Evolutionary conservation across 2,113 vertebrate genomes (phyloP).

Genomic region (Syrrhaptes paradoxus): DNA sequence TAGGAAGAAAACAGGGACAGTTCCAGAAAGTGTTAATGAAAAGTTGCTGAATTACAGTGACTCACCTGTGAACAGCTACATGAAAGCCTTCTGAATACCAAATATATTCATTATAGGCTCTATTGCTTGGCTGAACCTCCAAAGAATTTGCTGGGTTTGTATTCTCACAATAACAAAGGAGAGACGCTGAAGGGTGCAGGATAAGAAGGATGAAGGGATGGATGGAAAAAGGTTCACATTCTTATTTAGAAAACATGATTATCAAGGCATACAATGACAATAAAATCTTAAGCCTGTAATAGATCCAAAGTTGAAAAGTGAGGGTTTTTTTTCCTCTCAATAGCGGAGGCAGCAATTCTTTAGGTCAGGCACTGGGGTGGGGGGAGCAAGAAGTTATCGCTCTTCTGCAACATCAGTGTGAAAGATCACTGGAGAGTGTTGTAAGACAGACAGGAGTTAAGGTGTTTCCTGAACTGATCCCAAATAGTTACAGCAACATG

Average conservation of each 20-base stretch:
- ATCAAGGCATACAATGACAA: neutral
- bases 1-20: slow-evolving; percentile 13
- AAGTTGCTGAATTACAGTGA: slow-evolving; percentile 48
- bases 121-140: slow-evolving; percentile 26
- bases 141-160: slow-evolving; percentile 2
- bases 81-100: slow-evolving; percentile 53
- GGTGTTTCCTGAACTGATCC: neutral
- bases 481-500: neutral
- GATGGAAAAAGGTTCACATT: neutral
- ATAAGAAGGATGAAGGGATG: neutral
- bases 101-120: slow-evolving; percentile 43
- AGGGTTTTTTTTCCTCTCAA: neutral
- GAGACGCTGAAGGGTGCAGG: neutral
- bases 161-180: slow-evolving; percentile 19
- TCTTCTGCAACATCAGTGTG: neutral
- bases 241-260: slow-evolving; percentile 2
- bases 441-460: neutral
- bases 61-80: neutral
- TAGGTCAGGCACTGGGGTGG: neutral
- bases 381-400: neutral
- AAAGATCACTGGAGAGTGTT: neutral
- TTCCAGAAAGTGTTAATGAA: slow-evolving; percentile 53
- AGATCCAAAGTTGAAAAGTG: neutral
- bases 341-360: neutral
- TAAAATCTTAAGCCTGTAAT: neutral